Base-by-base conservation (phyloP, 2,797 vertebrate species). In the Sebastes diploproa region DNA sequence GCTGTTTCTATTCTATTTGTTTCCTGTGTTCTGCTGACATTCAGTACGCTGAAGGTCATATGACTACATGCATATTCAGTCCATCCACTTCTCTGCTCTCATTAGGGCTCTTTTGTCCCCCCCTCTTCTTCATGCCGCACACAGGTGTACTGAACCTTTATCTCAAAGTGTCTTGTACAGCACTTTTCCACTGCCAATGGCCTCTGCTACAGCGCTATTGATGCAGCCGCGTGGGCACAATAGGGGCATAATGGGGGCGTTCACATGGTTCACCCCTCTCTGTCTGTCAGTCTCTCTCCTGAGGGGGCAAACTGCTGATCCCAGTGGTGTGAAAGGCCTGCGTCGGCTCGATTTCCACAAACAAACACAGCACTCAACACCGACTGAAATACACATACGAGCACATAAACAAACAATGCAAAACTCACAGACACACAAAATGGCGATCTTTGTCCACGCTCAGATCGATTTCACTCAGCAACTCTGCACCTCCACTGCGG, bases 301-400 rank as follows among this genome's bases (percentile, higher is more conserved):
- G 82, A 86, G 83, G 69, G 86, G 79, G 81, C 88, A 94, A 94
- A 96, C 82, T 95, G 96, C 95, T 96, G 95, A 96, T 92, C 77
- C 80, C 85, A 86, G 80, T 76, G 82, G 81, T 89, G 84, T 90
- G 87, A 95, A 94, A 93, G 86, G 81, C 88, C 89, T 81, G 83
- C 63, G 78, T 95, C 88, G 82, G 94, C 95, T 90, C 79, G 80
- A 89, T 91, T 91, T 85, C 84, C 38, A 90, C 89, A 94, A 94
- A 94, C 91, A 94, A 92, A 90, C 82, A 86, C 75, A 76, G 60
- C 58, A 5, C 54, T 60, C 25, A 61, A 38, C 70, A 62, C 46
- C 16, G 32, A 82, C 55, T 65, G 34, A 66, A 54, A 79, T 50
- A 36, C 12, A 77, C 27, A 36, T 8, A 25, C 29, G 32, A 62